phyloP scores from a whole-genome alignment of 2,797 vertebrate species.

The Schizopygopsis malacanthus region DNA sequence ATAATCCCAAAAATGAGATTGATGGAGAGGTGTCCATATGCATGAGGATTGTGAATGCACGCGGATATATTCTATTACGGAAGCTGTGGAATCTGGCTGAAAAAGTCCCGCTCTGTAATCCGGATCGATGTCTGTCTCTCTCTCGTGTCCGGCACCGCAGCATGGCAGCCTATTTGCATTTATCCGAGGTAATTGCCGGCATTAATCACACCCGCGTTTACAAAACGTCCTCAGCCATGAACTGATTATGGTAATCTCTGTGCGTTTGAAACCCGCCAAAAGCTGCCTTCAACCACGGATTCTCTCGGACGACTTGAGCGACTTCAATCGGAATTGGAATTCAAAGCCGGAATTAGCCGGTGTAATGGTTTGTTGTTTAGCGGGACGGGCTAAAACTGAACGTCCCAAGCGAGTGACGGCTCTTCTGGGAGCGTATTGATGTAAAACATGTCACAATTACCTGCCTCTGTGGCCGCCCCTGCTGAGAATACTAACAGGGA shows the following conservation, averaged over 20 bases:
- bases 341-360: constrained; percentile 67
- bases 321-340: constrained; percentile 60
- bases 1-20: constrained; percentile 17
- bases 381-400: constrained; percentile 37
- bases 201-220: constrained; percentile 75
- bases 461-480: constrained; percentile 65
- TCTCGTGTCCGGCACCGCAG: constrained; percentile 17
- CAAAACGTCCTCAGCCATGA: constrained; percentile 74
- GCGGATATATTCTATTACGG: constrained; percentile 38
- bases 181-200: constrained; percentile 72
- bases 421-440: constrained; percentile 68
- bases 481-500: constrained; percentile 71
- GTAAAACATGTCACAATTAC: constrained; percentile 78
- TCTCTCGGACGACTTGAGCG: constrained; percentile 66
- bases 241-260: constrained; percentile 77
- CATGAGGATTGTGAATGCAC: constrained; percentile 18
- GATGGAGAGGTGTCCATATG: constrained; percentile 43
- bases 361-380: constrained; percentile 68
- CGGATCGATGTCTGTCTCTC: constrained; percentile 48
- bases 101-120: constrained; percentile 28
- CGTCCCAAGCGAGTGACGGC: constrained; percentile 6
- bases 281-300: constrained; percentile 68
- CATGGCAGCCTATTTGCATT: constrained; percentile 69
- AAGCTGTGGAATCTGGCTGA: constrained; percentile 25
- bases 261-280: constrained; percentile 60